Evolutionary conservation across 2,888 invertebrate species (phyloP), one percentile per base, ranked within the genome.

Genomic region (Campoletis raptor): DNA sequence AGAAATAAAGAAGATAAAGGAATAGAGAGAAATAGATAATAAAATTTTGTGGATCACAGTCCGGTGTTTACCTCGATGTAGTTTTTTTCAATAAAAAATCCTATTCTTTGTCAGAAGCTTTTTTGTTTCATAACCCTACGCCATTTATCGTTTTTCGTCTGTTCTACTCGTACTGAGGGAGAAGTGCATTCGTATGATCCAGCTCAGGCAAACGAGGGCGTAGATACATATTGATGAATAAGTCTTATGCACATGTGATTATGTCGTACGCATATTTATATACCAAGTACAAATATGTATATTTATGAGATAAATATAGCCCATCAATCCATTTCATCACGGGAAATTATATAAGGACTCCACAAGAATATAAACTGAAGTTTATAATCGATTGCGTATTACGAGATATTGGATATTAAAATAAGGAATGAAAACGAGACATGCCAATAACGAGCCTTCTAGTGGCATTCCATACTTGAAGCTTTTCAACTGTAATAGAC

Each of bases 401-500:
- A 74, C 24, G 45, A 76, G 37, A 76, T 64, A 76, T 64, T 6
- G n/a, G 9, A 69, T 30, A 57, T 69, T n/a, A 42, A 67, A 77
- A 66, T 67, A 15, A 57, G 69, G 30, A 57, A 57, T 40, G 67
- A 72, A 45, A 72, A 21, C 37, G 64, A 45, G 61, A 79, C 36
- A 73, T 73, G 37, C n/a, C 73, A 81, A 66, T 73, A 73, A 73
- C 24, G 40, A 73, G 30, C 10, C 21, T 61, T 73, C 66, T 30
- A 73, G 66, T n/a, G 30, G 42, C 73, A 73, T 6, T 37, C 72
- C 30, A 30, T 52, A 9, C 42, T 45, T 24, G 37, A 72, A 81
- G 61, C 64, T 64, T 72, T 73, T 52, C 48, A 30, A 2, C 45
- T 69, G 21, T 30, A 61, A 52, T 24, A 12, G 18, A 37, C 42